These are phyloP conservation scores for Dreissena rostriformis DNA, from an alignment of 1,140 invertebrate species.

Conservation along the genomic window DNA sequence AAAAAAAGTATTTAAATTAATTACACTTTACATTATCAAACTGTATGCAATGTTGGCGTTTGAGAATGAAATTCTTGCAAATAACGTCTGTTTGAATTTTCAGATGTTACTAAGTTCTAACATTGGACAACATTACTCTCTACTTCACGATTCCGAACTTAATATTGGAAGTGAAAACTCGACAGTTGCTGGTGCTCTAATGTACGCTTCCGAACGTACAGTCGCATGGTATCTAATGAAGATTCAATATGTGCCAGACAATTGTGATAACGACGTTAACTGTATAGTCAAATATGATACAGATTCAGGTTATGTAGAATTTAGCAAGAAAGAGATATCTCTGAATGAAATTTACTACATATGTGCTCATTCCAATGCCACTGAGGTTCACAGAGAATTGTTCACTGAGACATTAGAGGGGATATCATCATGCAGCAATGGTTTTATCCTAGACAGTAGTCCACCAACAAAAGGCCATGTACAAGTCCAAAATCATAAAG, in stretches of 20 bases:
- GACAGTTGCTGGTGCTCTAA: slow-evolving; percentile 1
- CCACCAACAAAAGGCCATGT: slow-evolving; percentile 25
- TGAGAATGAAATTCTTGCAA: no score
- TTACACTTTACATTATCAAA: no score
- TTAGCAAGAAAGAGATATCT: slow-evolving; percentile 1
- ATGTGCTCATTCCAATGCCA: slow-evolving; percentile 32
- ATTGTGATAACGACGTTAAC: slow-evolving; percentile 28
- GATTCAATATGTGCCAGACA: background rate
- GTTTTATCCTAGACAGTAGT: slow-evolving; percentile 43
- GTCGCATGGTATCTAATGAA: slow-evolving; percentile 47
- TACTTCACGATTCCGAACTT: slow-evolving; percentile 22
- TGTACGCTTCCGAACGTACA: slow-evolving; percentile 9
- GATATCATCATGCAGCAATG: slow-evolving; percentile 54
- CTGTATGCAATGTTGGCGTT: no score
- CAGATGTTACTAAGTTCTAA: slow-evolving; percentile 32
- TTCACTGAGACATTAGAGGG: slow-evolving; percentile 19
- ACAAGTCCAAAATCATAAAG: slow-evolving; percentile 6
- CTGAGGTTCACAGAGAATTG: background rate
- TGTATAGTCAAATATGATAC: background rate
- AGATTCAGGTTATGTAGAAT: slow-evolving; percentile 16
- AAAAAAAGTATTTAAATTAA: background rate
- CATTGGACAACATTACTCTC: background rate
- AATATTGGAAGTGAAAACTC: slow-evolving; percentile 8
- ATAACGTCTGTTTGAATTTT: background rate
- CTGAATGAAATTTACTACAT: slow-evolving; percentile 31